These are phyloP conservation scores for Lydus trimaculatus DNA, from an alignment of 2,888 invertebrate genomes.

Conservation along the genomic window DNA sequence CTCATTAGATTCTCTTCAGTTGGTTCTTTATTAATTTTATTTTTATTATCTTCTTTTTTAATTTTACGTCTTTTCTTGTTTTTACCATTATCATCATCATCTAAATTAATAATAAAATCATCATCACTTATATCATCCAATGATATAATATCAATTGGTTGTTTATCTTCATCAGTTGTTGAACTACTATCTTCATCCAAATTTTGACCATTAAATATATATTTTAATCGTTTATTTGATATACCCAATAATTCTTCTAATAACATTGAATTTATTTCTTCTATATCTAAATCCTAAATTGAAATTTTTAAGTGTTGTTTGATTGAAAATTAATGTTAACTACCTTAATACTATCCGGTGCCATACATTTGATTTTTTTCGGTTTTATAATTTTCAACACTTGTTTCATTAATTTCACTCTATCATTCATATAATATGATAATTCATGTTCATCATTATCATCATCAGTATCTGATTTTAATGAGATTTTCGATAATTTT, in stretches of 20 bases:
- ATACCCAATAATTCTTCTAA: constrained; percentile 60
- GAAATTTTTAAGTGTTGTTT: not conserved
- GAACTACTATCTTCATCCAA: constrained; percentile 55
- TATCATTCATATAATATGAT: constrained; percentile 55
- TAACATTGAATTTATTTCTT: constrained; percentile 58
- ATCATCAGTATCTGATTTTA: constrained; percentile 47
- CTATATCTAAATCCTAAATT: constrained; percentile 51
- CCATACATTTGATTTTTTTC: constrained; percentile 57
- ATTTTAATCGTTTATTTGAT: constrained; percentile 57
- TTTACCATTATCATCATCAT: constrained; percentile 37
- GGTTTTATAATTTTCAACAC: constrained; percentile 58
- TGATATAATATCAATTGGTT: constrained; percentile 53
- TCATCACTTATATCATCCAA: constrained; percentile 58
- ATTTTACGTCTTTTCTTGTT: constrained; percentile 38
- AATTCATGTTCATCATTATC: constrained; percentile 57
- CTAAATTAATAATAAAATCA: constrained; percentile 49
- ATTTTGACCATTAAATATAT: constrained; percentile 57
- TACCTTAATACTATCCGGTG: constrained; percentile 58
- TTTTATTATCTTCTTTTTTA: constrained; percentile 43
- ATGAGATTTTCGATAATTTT: constrained; percentile 45
- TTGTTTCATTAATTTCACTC: constrained; percentile 59
- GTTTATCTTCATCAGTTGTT: constrained; percentile 52
- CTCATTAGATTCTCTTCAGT: constrained; percentile 63
- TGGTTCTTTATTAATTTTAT: constrained; percentile 31
- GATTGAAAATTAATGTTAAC: constrained; percentile 13